Conservation (phyloP, 2,888 invertebrate species). For the Bimastos eiseni region DNA sequence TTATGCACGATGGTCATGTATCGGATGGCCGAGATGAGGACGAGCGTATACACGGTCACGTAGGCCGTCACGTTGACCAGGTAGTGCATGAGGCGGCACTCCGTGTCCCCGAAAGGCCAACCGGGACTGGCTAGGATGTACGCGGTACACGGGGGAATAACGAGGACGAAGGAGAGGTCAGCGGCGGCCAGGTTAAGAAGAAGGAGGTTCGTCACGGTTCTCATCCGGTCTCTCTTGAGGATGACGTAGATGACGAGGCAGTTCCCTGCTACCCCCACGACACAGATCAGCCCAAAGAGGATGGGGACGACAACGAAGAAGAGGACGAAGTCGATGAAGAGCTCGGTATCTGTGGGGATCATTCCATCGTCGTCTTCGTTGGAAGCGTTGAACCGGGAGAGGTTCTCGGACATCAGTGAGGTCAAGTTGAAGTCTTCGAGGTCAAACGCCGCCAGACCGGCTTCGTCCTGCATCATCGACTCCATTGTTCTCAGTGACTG, state of each 20-base stretch:
- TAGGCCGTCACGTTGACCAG: constrained; percentile 86
- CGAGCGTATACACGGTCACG: constrained; percentile 77
- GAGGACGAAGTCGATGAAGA: constrained; percentile 18
- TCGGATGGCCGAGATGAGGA: constrained; percentile 38
- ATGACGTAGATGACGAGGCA: constrained; percentile 36
- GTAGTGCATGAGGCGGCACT: constrained; percentile 89
- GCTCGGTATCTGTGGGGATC: background rate
- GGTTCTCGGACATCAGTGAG: background rate
- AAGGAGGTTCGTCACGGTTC: constrained; percentile 40
- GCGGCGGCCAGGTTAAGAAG: constrained; percentile 43
- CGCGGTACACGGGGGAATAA: constrained; percentile 43
- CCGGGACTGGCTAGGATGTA: constrained; percentile 67
- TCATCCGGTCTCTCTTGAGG: constrained; percentile 34
- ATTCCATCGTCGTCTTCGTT: background rate
- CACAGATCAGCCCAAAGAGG: constrained; percentile 31
- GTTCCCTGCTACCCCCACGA: constrained; percentile 31
- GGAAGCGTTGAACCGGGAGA: background rate
- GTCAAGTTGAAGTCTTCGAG: background rate
- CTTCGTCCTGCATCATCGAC: background rate
- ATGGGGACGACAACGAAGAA: constrained; percentile 30
- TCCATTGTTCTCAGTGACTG: background rate
- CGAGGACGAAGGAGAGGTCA: constrained; percentile 43
- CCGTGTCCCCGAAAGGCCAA: constrained; percentile 85
- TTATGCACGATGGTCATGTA: constrained; percentile 42
- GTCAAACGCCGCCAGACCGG: background rate